A percentile compares a stretch with the other conserved stretches of the same genome.
Conservation (phyloP, 1,140 invertebrate genomes). For the Mamestra configurata region DNA sequence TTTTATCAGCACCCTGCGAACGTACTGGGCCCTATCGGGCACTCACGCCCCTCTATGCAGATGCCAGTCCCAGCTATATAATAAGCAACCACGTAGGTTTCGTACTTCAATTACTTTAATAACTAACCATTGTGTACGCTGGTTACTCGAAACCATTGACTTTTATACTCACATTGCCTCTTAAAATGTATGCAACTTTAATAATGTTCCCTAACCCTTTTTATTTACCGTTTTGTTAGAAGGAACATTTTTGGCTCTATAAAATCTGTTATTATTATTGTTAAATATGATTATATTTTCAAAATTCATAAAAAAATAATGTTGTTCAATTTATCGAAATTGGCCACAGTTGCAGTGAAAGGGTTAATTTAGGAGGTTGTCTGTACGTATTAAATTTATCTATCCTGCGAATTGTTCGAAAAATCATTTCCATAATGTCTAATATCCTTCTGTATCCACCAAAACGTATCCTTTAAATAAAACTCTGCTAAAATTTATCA, state of each 20-base stretch:
- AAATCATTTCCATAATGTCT: neutral
- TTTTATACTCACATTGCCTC: slow-evolving; percentile 61
- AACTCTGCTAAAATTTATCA: slow-evolving; percentile 60
- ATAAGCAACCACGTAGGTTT: slow-evolving; percentile 60
- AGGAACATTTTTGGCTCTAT: neutral
- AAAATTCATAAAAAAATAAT: too few species aligned
- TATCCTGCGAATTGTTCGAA: neutral
- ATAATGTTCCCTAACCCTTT: slow-evolving; percentile 55
- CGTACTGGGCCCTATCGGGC: neutral
- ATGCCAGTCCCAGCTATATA: slow-evolving; percentile 35
- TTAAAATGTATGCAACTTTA: slow-evolving; percentile 52
- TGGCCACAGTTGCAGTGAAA: neutral
- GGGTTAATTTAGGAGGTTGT: neutral
- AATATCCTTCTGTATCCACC: neutral
- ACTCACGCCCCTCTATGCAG: slow-evolving; percentile 28
- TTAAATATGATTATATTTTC: neutral
- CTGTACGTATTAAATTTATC: neutral
- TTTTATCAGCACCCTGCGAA: slow-evolving; percentile 11
- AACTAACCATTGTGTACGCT: slow-evolving; percentile 69
- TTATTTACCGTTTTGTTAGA: neutral
- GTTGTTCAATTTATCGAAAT: too few species aligned
- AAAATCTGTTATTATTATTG: neutral
- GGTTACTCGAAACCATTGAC: slow-evolving; percentile 64
- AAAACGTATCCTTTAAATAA: slow-evolving; percentile 16
- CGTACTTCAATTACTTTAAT: slow-evolving; percentile 74